Evolutionary conservation across 1,140 invertebrate genomes (phyloP), one percentile per base, ranked within the genome.

Genomic region (Drosophila pachea): DNA sequence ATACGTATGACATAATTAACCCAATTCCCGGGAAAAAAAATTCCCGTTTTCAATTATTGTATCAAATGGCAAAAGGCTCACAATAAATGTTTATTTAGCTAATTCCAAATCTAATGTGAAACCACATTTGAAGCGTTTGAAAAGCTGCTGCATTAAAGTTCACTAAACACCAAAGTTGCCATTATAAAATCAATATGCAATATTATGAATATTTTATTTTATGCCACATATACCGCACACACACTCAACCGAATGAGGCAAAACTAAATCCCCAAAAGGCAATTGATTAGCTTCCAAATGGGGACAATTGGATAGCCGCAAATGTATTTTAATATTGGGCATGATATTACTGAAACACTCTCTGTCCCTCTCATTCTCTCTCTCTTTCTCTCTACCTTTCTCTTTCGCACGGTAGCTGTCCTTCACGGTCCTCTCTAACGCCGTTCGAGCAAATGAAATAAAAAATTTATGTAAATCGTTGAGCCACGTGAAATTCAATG

Each of bases 161-260:
- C 76, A 76, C 73, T 59, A 64, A 84, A 83, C 81, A 67, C 16
- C 7, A 35, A 63, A 54, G 36, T 52, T 69, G 60, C 48, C 65
- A 69, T 79, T 76, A 73, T 75, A 84, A 79, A 84, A 84, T 84
- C 79, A 86, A 84, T 84, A 84, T 56, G 69, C 56, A 53, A 78
- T 58, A 74, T 50, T 74, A 79, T 84, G 63, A 76, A 84, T 84
- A 84, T 79, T 86, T 84, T 61, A 84, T 55, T 48, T 70, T 9
- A 53, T 60, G 66, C 33, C 61, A 74, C 54, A 47, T 43, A 54
- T 12, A 36, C 4, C 8, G 35, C 36, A 68, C 60, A 61, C 45
- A 56, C 40, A 42, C 48, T 22, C 40, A 58, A 63, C 3, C 11
- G 43, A 54, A 32, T 69, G 49, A 65, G 47, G 31, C 58, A 64